A percentile compares a stretch with the other conserved stretches of the same genome.
Conservation (phyloP, 1,140 invertebrate species). For the Polyergus mexicanus region DNA sequence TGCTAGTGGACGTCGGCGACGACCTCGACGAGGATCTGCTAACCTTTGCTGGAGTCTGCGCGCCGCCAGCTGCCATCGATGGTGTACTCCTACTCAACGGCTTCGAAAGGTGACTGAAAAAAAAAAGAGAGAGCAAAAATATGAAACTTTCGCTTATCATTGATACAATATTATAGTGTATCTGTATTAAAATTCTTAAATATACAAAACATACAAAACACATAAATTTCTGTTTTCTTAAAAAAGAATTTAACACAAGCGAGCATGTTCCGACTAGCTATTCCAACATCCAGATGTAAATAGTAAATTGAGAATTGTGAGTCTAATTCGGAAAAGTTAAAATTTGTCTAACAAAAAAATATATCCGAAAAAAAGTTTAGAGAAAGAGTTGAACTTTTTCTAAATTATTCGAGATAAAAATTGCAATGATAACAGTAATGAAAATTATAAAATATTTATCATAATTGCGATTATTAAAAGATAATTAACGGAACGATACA, state of each 20-base stretch:
- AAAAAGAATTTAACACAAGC: too few species aligned
- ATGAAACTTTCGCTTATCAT: too few species aligned
- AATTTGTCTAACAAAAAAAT: neutral
- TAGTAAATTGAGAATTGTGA: neutral
- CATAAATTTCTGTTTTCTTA: too few species aligned
- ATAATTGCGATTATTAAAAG: neutral
- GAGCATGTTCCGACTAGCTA: too few species aligned
- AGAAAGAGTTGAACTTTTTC: too few species aligned
- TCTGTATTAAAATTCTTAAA: too few species aligned
- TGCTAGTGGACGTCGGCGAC: conserved; percentile 81
- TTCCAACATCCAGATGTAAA: too few species aligned
- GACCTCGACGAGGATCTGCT: conserved; percentile 82
- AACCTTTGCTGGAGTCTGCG: conserved; percentile 76
- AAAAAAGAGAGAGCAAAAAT: neutral
- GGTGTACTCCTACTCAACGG: conserved; percentile 84
- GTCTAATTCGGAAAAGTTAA: neutral
- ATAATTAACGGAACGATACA: neutral
- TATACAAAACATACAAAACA: too few species aligned
- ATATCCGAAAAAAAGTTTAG: neutral
- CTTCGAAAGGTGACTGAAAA: conserved; percentile 81
- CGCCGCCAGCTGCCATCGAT: conserved; percentile 81
- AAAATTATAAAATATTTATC: neutral
- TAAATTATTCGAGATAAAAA: neutral
- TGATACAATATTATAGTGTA: too few species aligned
- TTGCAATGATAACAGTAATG: neutral